Conservation (phyloP, 2,797 vertebrate genomes). For the Sarcophilus harrisii region DNA sequence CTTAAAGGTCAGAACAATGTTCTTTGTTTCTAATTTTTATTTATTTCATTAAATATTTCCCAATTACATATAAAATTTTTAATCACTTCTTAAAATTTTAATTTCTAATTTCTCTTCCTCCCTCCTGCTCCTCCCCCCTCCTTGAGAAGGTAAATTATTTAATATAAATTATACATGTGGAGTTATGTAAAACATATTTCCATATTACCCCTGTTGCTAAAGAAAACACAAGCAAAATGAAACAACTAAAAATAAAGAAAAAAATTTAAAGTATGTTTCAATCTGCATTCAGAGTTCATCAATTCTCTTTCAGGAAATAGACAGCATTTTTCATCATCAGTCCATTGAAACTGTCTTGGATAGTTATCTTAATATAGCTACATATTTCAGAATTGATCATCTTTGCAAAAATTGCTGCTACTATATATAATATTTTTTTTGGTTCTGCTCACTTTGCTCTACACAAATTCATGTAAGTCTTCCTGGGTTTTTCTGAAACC, state of each 20-base stretch:
- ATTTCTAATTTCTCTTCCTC: slow-evolving; percentile 66
- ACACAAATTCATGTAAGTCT: not conserved
- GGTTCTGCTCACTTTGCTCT: not conserved
- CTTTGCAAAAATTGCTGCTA: not conserved
- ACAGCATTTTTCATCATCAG: not conserved
- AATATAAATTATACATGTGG: not conserved
- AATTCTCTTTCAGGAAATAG: not conserved
- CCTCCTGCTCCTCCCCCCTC: not conserved
- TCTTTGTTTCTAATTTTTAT: not conserved
- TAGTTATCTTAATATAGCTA: not conserved
- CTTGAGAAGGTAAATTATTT: not conserved
- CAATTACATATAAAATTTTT: slow-evolving; percentile 77
- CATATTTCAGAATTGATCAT: not conserved
- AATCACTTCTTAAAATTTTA: slow-evolving; percentile 88
- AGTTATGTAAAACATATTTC: not conserved
- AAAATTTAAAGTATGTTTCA: not conserved
- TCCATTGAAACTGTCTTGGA: not conserved
- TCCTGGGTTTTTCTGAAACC: not conserved
- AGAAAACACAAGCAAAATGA: not conserved
- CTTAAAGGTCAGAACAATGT: not conserved
- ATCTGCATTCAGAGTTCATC: not conserved
- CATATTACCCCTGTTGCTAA: not conserved
- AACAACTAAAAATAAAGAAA: not conserved
- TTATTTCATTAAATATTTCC: slow-evolving; percentile 83
- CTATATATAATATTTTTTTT: not conserved